Conservation (phyloP, 1,140 invertebrate species). For the Bathynomus jamesi region DNA sequence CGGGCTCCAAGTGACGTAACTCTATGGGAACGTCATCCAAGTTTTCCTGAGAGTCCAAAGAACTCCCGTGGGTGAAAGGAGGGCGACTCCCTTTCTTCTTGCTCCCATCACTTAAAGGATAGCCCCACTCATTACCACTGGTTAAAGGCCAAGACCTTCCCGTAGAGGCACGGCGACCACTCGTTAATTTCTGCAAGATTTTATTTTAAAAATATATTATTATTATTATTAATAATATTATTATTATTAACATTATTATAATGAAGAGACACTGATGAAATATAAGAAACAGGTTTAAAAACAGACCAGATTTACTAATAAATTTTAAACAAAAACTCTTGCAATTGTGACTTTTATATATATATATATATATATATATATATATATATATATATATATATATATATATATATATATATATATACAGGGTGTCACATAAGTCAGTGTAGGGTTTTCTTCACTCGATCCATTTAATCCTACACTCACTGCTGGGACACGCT, state of each 20-base stretch:
- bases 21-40: slow-evolving; percentile 77
- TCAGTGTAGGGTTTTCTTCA: no score
- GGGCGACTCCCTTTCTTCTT: slow-evolving; percentile 43
- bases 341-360: no score
- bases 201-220: background rate
- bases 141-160: slow-evolving; percentile 62
- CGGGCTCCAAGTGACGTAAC: slow-evolving; percentile 71
- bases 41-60: slow-evolving; percentile 47
- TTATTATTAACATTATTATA: background rate
- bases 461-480: no score
- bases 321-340: no score
- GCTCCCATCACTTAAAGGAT: slow-evolving; percentile 3
- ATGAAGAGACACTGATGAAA: no score
- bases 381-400: no score
- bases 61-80: slow-evolving; percentile 22
- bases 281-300: no score
- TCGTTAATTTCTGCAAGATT: slow-evolving; percentile 36
- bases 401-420: no score
- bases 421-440: no score
- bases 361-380: no score
- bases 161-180: slow-evolving; percentile 27
- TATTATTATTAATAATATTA: slow-evolving; percentile 5
- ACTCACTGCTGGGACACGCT: no score
- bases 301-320: no score
- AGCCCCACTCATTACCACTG: slow-evolving; percentile 17